These are phyloP conservation scores for Dasypogon diadema DNA, from an alignment of 2,888 invertebrate genomes.

Conservation along the genomic window DNA sequence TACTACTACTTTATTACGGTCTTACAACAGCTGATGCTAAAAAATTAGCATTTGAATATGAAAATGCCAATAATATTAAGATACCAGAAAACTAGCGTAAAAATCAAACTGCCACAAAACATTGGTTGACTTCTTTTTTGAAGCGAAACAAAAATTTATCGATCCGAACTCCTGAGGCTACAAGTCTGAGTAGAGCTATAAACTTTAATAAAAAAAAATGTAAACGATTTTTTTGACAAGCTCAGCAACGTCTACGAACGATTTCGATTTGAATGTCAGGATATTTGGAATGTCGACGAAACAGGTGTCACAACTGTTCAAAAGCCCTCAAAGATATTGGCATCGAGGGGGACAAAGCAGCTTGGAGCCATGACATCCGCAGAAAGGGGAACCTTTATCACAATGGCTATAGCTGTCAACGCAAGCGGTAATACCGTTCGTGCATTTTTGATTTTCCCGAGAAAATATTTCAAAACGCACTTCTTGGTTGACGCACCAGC, in stretches of 20 bases:
- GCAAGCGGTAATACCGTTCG: conserved; percentile 62
- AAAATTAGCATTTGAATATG: neutral
- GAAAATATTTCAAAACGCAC: neutral
- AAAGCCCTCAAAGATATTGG: neutral
- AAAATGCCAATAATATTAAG: neutral
- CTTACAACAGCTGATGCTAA: neutral
- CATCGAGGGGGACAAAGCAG: conserved; percentile 60
- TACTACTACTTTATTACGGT: neutral
- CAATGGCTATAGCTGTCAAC: conserved; percentile 59
- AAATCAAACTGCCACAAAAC: neutral
- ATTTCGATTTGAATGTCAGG: neutral
- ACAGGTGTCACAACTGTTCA: neutral
- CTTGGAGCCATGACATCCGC: conserved; percentile 63
- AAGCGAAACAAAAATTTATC: neutral
- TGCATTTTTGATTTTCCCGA: conserved; percentile 63
- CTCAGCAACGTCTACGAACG: neutral
- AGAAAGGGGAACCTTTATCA: conserved; percentile 63
- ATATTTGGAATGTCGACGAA: neutral
- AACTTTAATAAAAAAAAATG: neutral
- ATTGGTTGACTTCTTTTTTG: neutral
- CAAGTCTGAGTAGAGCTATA: neutral
- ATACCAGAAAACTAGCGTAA: neutral
- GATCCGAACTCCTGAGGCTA: neutral
- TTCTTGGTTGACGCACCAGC: conserved; percentile 60
- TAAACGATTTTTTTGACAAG: neutral